These are phyloP conservation scores for Patagioenas fasciata DNA, from an alignment of 2,113 vertebrate species.

Conservation along the genomic window DNA sequence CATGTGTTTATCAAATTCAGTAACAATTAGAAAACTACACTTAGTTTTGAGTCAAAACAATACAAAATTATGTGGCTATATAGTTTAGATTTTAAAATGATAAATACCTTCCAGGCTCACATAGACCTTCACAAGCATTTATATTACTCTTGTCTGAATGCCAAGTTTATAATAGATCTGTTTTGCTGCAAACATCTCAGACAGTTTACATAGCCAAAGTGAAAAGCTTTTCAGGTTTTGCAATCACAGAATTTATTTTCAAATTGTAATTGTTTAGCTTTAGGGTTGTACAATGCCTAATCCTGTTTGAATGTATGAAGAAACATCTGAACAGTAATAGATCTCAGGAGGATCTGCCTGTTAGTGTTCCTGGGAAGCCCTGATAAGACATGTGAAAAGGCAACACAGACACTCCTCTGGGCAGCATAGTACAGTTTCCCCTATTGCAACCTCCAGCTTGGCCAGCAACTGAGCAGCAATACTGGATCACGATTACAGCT, in stretches of 20 bases:
- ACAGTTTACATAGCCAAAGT: neutral
- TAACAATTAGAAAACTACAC: neutral
- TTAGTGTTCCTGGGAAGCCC: neutral
- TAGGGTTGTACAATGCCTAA: neutral
- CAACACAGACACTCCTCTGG: accelerated
- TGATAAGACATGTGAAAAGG: neutral
- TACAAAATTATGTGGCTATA: neutral
- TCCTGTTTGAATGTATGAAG: neutral
- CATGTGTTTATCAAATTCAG: neutral
- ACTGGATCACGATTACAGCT: neutral
- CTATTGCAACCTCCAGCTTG: neutral
- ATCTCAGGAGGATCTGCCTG: neutral
- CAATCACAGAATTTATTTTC: neutral
- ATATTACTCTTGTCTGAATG: neutral
- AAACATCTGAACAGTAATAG: neutral
- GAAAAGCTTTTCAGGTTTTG: neutral
- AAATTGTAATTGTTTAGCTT: neutral
- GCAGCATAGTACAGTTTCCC: neutral
- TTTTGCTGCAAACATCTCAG: neutral
- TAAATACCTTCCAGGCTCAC: neutral
- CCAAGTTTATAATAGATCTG: neutral
- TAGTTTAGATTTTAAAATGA: neutral
- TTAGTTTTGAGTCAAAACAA: neutral
- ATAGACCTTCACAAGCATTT: neutral
- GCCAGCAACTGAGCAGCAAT: neutral